Base-by-base conservation (phyloP, 1,140 invertebrate species). In the Vanessa tameamea region DNA sequence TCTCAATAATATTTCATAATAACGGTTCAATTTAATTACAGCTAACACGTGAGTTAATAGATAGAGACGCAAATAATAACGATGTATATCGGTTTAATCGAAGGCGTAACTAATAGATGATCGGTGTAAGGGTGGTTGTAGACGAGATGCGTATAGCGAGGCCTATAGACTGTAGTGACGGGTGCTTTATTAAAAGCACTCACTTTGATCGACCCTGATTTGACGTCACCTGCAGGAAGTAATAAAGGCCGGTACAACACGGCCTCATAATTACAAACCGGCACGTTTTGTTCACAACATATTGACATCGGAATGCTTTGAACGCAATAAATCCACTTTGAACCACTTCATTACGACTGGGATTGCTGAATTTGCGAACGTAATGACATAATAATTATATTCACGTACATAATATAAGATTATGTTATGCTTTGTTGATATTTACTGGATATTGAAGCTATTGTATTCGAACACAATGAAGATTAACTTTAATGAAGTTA, bases 151-250 rank as follows among this genome's bases (percentile, higher is more conserved):
- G 13, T 48, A 72, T 20, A 72, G 65, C 50, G 63, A 31, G 16
- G 12, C 37, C 65, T 47, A 57, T 57, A 64, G 69, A 57, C n/a
- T 55, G 61, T 64, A 20, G 69, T 67, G 66, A 68, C 57, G 72
- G 63, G 67, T 75, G 82, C 79, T 87, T 89, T 90, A 92, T 92
- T 92, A 89, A 92, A 89, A 90, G 87, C 87, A 83, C 85, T 89
- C 88, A 84, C 87, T 90, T 90, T 91, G 89, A 91, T 92, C 87
- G 84, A 71, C 72, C 80, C 69, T 82, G 86, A 87, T 87, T 87
- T 79, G 79, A 83, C 84, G 87, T 90, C 90, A 90, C 85, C 85
- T 89, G 87, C 89, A 91, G 87, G 83, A 84, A 83, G 82, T 80
- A 90, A 88, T 89, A 89, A 84, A 87, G 84, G 76, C 74, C 77